Base-by-base conservation (phyloP, 2,113 vertebrate species). In the Clarias macrocephalus region DNA sequence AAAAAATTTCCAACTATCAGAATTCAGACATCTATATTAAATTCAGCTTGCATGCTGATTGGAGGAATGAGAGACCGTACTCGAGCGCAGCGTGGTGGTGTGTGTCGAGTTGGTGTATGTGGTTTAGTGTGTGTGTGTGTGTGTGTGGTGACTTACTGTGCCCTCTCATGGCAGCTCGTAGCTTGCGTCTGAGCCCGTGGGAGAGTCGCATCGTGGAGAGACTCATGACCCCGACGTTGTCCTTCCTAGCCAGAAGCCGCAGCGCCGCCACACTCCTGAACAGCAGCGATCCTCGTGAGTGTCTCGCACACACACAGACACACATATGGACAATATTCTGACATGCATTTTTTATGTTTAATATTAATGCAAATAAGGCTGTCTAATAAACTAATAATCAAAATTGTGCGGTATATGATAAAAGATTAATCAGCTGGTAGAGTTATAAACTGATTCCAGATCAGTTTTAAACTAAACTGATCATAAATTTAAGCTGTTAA, bases 161-260 rank as follows among this genome's bases (percentile, higher is more conserved):
- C 91, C 89, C 84, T 92, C 90, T 91, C 83, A 85, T 94, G 89
- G 91, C 93, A 99, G 98, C 98, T 93, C 96, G 98, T 90, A 98
- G 97, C 89, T 92, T 98, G 87, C 97, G 97, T 86, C 96, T 99
- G 89, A 99, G 98, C 85, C 95, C 98, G 0, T 98, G 97, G 97
- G 98, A 99, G 95, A 99, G 97, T 93, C 97, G 96, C 89, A 99
- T 99, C 13, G 98, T 99, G 94, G 98, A 99, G 95, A 95, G 98
- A 70, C 95, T 99, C 92, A 99, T 99, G 97, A 99, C 98, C 0
- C 98, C 98, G 2, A 99, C 98, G 0, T 93, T 99, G 91, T 99
- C 98, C 88, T 99, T 99, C 94, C 94, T 99, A 48, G 98, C 97
- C 0, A 96, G 98, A 88, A 99, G 98, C 92, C 96, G 97, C 76